A percentile compares a stretch with the other conserved stretches of the same genome.
phyloP scores from a whole-genome alignment of 2,113 vertebrate genomes.

The Urocitellus parryii region DNA sequence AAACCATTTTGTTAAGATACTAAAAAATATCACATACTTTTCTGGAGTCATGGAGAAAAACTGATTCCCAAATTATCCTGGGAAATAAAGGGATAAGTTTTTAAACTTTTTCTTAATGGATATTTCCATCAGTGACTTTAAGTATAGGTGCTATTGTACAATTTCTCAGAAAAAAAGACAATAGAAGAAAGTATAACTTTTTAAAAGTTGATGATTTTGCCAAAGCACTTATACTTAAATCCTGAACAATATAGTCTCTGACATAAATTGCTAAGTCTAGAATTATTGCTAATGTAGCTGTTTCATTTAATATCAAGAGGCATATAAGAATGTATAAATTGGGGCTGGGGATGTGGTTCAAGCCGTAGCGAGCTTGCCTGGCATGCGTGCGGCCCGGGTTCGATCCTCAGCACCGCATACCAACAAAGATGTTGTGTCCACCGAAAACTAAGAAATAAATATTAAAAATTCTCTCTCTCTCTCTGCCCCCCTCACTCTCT shows the following conservation, averaged over 20 bases:
- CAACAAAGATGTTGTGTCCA: no score
- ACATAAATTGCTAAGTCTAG: not conserved
- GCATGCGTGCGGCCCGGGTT: no score
- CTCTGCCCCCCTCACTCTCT: no score
- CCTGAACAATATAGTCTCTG: not conserved
- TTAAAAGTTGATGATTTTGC: not conserved
- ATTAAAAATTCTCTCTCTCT: no score
- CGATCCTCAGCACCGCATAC: no score
- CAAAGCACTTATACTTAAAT: not conserved
- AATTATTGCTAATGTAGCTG: constrained; percentile 1
- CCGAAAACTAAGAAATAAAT: no score
- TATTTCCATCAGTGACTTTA: not conserved
- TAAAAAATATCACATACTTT: not conserved
- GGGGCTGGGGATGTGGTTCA: no score
- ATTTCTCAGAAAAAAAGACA: constrained; percentile 23
- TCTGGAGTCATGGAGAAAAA: not conserved
- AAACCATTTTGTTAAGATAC: not conserved
- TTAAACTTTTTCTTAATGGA: not conserved
- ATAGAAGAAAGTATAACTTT: not conserved
- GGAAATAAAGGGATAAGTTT: not conserved
- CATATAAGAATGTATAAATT: not conserved
- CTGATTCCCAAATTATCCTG: not conserved
- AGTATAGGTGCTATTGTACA: not conserved
- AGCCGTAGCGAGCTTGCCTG: no score
- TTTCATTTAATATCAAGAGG: not conserved